Conservation (phyloP, 2,888 invertebrate species). For the Amphipyra tragopoginis region DNA sequence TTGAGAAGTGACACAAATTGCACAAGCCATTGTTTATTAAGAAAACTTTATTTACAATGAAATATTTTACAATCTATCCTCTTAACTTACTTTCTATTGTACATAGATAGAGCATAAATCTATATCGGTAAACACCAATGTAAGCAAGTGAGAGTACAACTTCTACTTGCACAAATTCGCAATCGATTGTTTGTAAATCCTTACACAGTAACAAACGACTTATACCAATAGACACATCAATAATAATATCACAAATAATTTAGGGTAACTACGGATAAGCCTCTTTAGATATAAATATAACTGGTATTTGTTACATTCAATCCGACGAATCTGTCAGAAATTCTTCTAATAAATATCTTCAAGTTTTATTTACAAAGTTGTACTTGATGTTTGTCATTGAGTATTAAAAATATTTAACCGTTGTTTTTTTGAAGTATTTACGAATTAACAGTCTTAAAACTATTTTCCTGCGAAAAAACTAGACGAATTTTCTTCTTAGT, state of each 20-base stretch:
- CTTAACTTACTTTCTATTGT: slow-evolving; percentile 80
- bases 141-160: slow-evolving; percentile 50
- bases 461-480: slow-evolving; percentile 28
- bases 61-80: slow-evolving; percentile 86
- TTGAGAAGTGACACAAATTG: slow-evolving; percentile 75
- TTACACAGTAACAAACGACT: slow-evolving; percentile 54
- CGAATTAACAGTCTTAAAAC: slow-evolving; percentile 25
- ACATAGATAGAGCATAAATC: slow-evolving; percentile 69
- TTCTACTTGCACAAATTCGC: slow-evolving; percentile 44
- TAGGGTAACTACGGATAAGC: slow-evolving; percentile 85
- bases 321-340: slow-evolving; percentile 30
- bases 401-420: slow-evolving; percentile 9
- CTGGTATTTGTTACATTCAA: slow-evolving; percentile 44
- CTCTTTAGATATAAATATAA: slow-evolving; percentile 72
- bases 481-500: slow-evolving; percentile 16
- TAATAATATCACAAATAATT: slow-evolving; percentile 88
- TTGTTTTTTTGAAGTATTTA: slow-evolving; percentile 6
- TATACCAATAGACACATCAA: slow-evolving; percentile 69
- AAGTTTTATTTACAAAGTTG: slow-evolving; percentile 57
- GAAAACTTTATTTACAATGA: slow-evolving; percentile 88
- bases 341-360: slow-evolving; percentile 39
- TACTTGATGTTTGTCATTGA: slow-evolving; percentile 41
- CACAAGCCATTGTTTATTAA: slow-evolving; percentile 78
- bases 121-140: slow-evolving; percentile 66
- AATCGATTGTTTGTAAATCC: slow-evolving; percentile 49